Conservation (phyloP, 2,113 vertebrate species). For the Typhlomys cinereus region DNA sequence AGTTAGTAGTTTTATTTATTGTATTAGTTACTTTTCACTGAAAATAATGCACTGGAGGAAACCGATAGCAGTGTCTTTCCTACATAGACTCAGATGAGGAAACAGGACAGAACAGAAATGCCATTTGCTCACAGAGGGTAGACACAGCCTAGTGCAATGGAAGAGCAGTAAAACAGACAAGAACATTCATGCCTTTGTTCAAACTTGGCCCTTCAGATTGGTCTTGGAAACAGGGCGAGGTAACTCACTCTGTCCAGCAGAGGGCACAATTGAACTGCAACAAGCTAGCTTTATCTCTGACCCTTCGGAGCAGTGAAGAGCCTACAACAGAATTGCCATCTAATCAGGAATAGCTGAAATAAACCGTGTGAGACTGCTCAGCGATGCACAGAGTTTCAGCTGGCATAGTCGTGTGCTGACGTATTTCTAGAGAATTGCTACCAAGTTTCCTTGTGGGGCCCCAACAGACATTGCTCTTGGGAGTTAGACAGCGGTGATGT, state of each 20-base stretch:
- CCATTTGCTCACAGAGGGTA: too few relatives aligned
- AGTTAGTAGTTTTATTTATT: background rate
- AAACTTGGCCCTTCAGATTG: background rate
- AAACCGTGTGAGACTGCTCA: background rate
- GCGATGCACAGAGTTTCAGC: background rate
- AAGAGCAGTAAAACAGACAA: background rate
- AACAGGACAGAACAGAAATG: too few relatives aligned
- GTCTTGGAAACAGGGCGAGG: background rate
- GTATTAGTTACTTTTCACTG: background rate
- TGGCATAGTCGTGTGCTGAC: too few relatives aligned
- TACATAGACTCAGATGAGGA: background rate
- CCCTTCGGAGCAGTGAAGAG: background rate
- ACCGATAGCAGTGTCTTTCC: too few relatives aligned
- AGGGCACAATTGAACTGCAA: background rate
- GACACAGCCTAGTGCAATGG: background rate
- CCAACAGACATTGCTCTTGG: background rate
- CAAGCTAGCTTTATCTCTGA: background rate
- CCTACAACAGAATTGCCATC: background rate
- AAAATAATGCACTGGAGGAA: background rate
- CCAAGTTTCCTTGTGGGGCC: too few relatives aligned
- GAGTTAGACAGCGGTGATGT: background rate
- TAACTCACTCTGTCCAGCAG: background rate
- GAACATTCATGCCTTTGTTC: background rate
- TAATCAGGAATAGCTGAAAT: background rate
- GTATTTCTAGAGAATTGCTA: background rate